Evolutionary conservation across 1,140 invertebrate genomes (phyloP).

Genomic region (Lethrus apterus): DNA sequence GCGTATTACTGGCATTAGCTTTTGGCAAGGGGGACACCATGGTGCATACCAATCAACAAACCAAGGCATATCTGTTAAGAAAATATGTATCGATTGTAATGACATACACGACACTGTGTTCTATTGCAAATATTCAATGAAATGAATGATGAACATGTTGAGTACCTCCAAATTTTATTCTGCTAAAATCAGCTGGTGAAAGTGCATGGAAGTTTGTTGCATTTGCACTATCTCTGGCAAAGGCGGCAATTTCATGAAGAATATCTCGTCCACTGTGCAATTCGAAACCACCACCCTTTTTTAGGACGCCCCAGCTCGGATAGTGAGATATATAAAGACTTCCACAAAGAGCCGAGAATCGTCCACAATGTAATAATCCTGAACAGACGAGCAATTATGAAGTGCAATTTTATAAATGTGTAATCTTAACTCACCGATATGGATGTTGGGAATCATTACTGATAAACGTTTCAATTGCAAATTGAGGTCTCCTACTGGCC

Average conservation of each 20-base stretch:
- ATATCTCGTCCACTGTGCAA: slow-evolving; percentile 58
- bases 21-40: slow-evolving; percentile 78
- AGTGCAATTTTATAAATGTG: neutral
- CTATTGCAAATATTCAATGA: too few species aligned
- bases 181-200: slow-evolving; percentile 54
- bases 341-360: slow-evolving; percentile 47
- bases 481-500: slow-evolving; percentile 45
- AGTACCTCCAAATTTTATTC: too few species aligned
- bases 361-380: slow-evolving; percentile 56
- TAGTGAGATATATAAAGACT: slow-evolving; percentile 52
- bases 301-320: slow-evolving; percentile 65
- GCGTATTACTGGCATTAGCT: slow-evolving; percentile 63
- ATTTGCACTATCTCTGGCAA: slow-evolving; percentile 57
- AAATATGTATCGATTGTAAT: too few species aligned
- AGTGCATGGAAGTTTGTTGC: slow-evolving; percentile 58
- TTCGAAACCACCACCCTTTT: slow-evolving; percentile 62
- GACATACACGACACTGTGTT: too few species aligned
- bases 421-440: slow-evolving; percentile 43
- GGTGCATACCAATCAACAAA: slow-evolving; percentile 77
- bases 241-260: slow-evolving; percentile 59
- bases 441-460: slow-evolving; percentile 49
- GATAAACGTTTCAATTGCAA: slow-evolving; percentile 54
- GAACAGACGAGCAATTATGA: slow-evolving; percentile 26
- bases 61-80: slow-evolving; percentile 50
- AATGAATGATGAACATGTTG: too few species aligned